These are phyloP conservation scores for Drosophila basisetae DNA, from an alignment of 2,888 invertebrate species.

Conservation along the genomic window DNA sequence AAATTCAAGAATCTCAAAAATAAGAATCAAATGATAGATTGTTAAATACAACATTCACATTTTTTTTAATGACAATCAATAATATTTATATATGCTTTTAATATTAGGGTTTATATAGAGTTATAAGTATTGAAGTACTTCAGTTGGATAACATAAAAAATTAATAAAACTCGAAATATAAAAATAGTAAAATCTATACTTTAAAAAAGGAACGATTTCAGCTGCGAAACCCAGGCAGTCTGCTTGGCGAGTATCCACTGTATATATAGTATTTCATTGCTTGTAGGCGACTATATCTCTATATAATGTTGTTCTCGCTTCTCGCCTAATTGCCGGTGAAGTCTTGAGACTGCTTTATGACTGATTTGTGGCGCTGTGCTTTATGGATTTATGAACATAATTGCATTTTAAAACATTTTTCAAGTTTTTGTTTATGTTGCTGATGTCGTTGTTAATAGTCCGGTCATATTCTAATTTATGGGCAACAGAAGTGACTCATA, in stretches of 20 bases:
- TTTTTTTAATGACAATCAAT: background rate
- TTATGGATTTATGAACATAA: conserved; percentile 78
- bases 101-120: background rate
- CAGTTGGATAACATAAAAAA: background rate
- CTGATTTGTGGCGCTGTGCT: conserved; percentile 58
- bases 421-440: conserved; percentile 42
- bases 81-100: background rate
- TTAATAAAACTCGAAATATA: background rate
- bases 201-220: background rate
- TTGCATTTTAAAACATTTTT: conserved; percentile 68
- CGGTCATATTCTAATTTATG: conserved; percentile 70
- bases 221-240: background rate
- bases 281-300: conserved; percentile 8
- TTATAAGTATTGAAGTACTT: background rate
- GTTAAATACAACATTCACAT: background rate
- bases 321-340: conserved; percentile 59
- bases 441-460: conserved; percentile 50
- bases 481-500: conserved; percentile 44
- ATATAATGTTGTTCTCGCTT: conserved; percentile 24
- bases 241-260: background rate
- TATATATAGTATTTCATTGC: background rate
- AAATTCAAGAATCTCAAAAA: background rate
- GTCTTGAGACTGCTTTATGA: conserved; percentile 61
- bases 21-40: background rate
- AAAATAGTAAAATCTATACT: background rate